Conservation (phyloP, 2,113 vertebrate genomes). For the Hyla sarda region DNA sequence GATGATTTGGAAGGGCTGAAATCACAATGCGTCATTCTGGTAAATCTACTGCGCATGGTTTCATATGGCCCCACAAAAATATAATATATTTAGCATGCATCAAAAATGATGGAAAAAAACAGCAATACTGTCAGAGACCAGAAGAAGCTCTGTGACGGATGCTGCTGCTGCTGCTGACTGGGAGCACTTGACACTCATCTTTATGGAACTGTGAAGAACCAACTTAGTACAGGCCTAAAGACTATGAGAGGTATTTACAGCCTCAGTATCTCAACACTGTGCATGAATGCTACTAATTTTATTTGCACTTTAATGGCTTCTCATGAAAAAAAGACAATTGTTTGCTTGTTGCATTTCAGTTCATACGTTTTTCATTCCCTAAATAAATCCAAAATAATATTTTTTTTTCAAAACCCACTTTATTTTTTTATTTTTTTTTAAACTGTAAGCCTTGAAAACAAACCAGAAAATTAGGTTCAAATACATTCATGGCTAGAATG, state of each 20-base stretch:
- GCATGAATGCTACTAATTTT: constrained; percentile 14
- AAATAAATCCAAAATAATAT: constrained; percentile 7
- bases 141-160: neutral
- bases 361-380: constrained; percentile 2
- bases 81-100: neutral
- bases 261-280: constrained; percentile 41
- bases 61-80: neutral
- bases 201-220: neutral
- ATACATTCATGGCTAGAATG: neutral
- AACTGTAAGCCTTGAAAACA: neutral
- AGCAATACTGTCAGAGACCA: neutral
- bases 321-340: constrained; percentile 11
- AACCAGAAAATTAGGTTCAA: neutral
- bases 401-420: neutral
- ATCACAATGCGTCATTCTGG: neutral
- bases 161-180: neutral
- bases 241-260: neutral
- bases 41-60: neutral
- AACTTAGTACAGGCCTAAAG: neutral
- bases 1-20: constrained; percentile 31
- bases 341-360: constrained; percentile 45
- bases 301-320: constrained; percentile 34
- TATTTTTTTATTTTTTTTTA: neutral
- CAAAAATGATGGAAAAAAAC: neutral
- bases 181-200: neutral